These are phyloP conservation scores for Helleia helle DNA, from an alignment of 2,888 invertebrate genomes.

Conservation along the genomic window DNA sequence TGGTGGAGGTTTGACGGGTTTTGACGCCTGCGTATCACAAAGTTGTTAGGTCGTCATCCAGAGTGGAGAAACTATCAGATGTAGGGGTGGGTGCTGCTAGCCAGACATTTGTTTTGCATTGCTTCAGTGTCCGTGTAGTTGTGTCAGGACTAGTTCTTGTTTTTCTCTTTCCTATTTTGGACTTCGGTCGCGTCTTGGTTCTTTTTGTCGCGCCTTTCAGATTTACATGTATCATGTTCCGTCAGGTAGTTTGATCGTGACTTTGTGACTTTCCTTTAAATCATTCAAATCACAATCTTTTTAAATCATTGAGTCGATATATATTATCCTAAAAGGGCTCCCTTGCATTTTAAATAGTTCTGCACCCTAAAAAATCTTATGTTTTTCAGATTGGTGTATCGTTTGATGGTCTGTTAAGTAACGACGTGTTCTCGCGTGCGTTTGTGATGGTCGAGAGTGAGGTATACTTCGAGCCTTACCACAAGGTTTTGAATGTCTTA, in stretches of 20 bases:
- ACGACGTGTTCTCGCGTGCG: constrained; percentile 39
- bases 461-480: constrained; percentile 88
- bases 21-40: too few species aligned
- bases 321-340: too few species aligned
- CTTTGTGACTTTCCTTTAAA: too few species aligned
- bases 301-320: too few species aligned
- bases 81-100: constrained; percentile 5
- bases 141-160: neutral
- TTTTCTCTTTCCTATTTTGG: neutral
- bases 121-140: neutral
- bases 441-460: constrained; percentile 83
- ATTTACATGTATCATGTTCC: neutral
- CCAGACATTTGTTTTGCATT: constrained; percentile 8
- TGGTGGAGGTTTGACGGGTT: neutral
- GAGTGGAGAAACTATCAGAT: constrained; percentile 7
- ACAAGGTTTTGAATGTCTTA: constrained; percentile 81
- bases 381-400: neutral
- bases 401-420: constrained; percentile 19
- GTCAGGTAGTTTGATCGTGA: constrained; percentile 1
- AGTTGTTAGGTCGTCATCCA: too few species aligned
- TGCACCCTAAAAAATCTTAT: too few species aligned
- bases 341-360: too few species aligned
- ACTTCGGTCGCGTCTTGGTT: neutral
- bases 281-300: too few species aligned
- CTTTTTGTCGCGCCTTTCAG: neutral